Base-by-base conservation (phyloP, 1,140 invertebrate species). In the Bombus pascuorum region DNA sequence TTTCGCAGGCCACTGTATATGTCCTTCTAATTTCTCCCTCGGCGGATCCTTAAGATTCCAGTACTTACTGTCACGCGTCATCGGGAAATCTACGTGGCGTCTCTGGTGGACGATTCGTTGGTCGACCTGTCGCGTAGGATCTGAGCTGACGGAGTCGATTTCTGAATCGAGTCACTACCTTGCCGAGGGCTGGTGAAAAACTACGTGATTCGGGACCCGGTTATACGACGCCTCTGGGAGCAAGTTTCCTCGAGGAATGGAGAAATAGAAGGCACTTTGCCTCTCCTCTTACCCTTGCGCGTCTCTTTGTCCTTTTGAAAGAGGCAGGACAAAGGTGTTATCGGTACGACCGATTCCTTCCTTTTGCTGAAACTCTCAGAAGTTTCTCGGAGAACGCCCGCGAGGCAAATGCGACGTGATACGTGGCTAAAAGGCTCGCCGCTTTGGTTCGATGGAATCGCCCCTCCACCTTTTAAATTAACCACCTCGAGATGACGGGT, bases 251-350 rank as follows among this genome's bases (percentile, higher is more conserved):
- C n/a, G 74, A 78, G 47, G 57, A 83, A 83, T 42, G 74, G 34
- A 34, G 82, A 70, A 83, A 78, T 83, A 83, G 82, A 77, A 70
- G 65, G 18, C 82, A 77, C 37, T 70, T 42, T 32, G 42, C 34
- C 10, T 65, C 39, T 22, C 8, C 42, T 39, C 9, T 47, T 6
- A 2, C 62, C n/a, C 4, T 34, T 32, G 12, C 13, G 12, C 62
- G 5, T 5, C 62, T n/a, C 62, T 32, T 70, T 34, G 34, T 57
- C 74, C 28, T 2, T 28, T 34, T 39, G 4, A 34, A 66, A 18
- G 13, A 13, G 28, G 0, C 13, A 32, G 57, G 47, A 42, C 62
- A 68, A 39, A 83, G 47, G 44, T 42, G 44, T 15, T 53, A 77
- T 83, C 57, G 70, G 80, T 65, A 37, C 73, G 39, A 73, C 37